phyloP scores from a whole-genome alignment of 2,797 vertebrate genomes.

The Myripristis jacobus region DNA sequence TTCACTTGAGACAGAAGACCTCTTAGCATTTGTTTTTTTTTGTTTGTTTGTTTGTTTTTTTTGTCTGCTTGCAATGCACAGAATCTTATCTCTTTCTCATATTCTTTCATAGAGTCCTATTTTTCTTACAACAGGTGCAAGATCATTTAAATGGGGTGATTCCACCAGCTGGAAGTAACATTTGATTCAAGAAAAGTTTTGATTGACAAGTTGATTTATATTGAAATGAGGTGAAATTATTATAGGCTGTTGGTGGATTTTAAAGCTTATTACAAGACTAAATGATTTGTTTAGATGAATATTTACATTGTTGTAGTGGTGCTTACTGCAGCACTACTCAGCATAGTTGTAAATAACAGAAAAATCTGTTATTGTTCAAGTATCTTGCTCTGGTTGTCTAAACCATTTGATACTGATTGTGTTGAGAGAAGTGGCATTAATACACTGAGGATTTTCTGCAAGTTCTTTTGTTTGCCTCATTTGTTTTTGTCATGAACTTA shows the following conservation, averaged over 20 bases:
- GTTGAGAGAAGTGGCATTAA: neutral
- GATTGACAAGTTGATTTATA: no score
- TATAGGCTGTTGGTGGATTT: no score
- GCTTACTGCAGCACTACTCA: no score
- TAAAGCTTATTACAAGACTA: no score
- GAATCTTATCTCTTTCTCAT: neutral
- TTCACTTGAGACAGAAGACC: slow-evolving; percentile 4
- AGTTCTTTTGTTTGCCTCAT: slow-evolving; percentile 4
- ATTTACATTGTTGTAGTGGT: no score
- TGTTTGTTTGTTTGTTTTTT: neutral
- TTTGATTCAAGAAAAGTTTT: slow-evolving; percentile 17
- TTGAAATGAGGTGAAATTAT: no score
- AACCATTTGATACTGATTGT: no score
- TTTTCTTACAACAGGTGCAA: slow-evolving; percentile 34
- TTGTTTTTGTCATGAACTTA: slow-evolving; percentile 6
- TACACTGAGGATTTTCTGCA: slow-evolving; percentile 8
- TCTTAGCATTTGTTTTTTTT: neutral
- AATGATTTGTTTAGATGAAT: no score
- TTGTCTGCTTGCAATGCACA: slow-evolving; percentile 23
- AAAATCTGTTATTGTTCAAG: no score
- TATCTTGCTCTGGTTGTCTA: no score
- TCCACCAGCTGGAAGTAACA: neutral
- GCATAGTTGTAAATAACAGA: no score
- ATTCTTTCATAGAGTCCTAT: slow-evolving; percentile 36
- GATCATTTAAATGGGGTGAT: neutral